Base-by-base conservation (phyloP, 2,888 invertebrate genomes). In the Orthosia cruda region DNA sequence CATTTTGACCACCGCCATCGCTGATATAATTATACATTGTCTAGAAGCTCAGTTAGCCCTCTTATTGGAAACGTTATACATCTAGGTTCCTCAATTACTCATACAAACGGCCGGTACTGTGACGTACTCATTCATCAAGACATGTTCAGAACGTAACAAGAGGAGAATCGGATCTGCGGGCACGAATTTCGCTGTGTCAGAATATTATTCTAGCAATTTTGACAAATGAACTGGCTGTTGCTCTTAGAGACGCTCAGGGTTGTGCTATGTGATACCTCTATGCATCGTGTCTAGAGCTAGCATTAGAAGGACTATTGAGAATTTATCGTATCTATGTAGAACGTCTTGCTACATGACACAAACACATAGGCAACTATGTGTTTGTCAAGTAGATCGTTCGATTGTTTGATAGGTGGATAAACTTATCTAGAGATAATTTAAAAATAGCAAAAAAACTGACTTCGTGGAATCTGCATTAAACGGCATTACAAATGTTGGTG, bases 161-260 rank as follows among this genome's bases (percentile, higher is more conserved):
- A 45, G 58, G 52, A 18, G 15, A 20, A 9, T 15, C 4, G 9
- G 18, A 15, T 47, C 16, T 54, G 15, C 20, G 13, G 40, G 23
- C 52, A 16, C 47, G n/a, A 32, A n/a, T n/a, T 52, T 49, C 15
- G 20, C n/a, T 49, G 50, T 32, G 18, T 15, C 50, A 20, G 47
- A 55, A 57, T 49, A 71, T 79, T 68, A 55, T 20, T 67, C 26
- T 49, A 61, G 40, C 40, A 55, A n/a, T 52, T 59, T 52, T 69
- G 68, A 79, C 26, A 68, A 72, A 79, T 52, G 55, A 72, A 59
- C 18, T n/a, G 50, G 13, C 23, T 50, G 47, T 68, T 58, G 45
- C 20, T 72, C 55, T 65, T 58, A 54, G 26, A 59, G 49, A 78
- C 50, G 40, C 15, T 64, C 45, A 58, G 32, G 64, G 59, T 15